phyloP scores from a whole-genome alignment of 2,113 vertebrate species.

The Seriola rivoliana region DNA sequence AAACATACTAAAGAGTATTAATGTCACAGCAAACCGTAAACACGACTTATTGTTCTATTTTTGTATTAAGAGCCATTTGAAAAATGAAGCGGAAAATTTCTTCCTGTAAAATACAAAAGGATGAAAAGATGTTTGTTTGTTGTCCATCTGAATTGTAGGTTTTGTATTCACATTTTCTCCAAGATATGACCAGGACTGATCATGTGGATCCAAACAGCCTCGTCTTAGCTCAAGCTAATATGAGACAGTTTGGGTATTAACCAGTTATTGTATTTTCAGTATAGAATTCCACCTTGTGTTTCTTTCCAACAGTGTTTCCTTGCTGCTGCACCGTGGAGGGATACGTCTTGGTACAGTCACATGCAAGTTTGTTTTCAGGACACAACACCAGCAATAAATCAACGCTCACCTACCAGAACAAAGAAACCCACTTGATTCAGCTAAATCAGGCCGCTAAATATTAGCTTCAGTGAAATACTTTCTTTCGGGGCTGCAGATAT shows the following conservation, averaged over 20 bases:
- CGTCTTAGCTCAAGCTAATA: not conserved
- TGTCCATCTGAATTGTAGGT: not conserved
- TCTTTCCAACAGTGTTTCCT: not conserved
- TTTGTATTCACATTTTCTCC: not conserved
- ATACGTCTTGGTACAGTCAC: not conserved
- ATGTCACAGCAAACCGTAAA: too few species aligned
- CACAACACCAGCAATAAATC: not conserved
- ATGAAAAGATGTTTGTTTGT: not conserved
- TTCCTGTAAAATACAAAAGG: not conserved
- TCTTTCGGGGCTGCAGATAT: not conserved
- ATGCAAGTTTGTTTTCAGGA: not conserved
- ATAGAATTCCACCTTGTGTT: not conserved
- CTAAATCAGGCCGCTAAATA: not conserved
- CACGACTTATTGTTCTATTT: not conserved
- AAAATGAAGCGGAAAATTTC: not conserved
- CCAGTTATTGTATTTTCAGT: not conserved
- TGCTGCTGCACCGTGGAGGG: not conserved
- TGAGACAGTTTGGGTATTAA: not conserved
- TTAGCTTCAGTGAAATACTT: not conserved
- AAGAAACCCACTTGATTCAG: not conserved
- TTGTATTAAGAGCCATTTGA: not conserved
- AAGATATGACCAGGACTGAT: not conserved
- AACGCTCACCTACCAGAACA: not conserved
- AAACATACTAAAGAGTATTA: not conserved
- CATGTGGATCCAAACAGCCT: not conserved